Evolutionary conservation across 2,797 vertebrate species (phyloP).

Genomic region (Catostomus latipinnis): DNA sequence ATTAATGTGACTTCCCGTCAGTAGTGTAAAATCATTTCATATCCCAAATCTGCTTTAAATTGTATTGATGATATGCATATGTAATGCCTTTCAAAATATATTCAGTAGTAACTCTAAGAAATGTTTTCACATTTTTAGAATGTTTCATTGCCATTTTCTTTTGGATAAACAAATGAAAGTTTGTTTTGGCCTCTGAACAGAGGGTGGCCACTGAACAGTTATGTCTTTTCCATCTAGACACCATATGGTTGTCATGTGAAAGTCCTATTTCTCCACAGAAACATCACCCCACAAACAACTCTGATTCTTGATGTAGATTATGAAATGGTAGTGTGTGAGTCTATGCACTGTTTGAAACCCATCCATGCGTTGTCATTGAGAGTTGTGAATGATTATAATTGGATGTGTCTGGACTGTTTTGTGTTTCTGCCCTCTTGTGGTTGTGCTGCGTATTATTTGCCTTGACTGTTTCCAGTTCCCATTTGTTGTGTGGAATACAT

Average conservation of each 20-base stretch:
- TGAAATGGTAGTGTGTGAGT: conserved; percentile 5
- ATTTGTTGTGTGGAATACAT: conserved; percentile 3
- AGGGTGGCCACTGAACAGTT: conserved; percentile 53
- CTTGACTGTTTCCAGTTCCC: neutral
- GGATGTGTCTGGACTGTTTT: neutral
- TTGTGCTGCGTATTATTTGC: conserved; percentile 57
- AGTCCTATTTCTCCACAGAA: conserved; percentile 49
- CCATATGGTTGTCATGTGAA: conserved; percentile 59
- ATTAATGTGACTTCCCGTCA: no score
- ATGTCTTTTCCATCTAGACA: conserved; percentile 22
- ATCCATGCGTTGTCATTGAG: conserved; percentile 3
- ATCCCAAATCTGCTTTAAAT: neutral
- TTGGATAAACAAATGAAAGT: conserved; percentile 71
- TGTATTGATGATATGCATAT: neutral
- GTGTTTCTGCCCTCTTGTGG: conserved; percentile 30
- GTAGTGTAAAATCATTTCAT: no score
- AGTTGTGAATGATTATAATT: neutral
- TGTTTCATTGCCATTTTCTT: conserved; percentile 58
- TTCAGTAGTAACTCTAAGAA: neutral
- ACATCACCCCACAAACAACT: conserved; percentile 39
- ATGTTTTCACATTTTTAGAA: conserved; percentile 9
- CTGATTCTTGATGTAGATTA: conserved; percentile 14
- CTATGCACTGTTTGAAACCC: conserved; percentile 27
- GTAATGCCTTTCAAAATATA: neutral
- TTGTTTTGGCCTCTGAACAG: conserved; percentile 71